phyloP scores from a whole-genome alignment of 2,888 invertebrate genomes.

The Microchrysa polita region DNA sequence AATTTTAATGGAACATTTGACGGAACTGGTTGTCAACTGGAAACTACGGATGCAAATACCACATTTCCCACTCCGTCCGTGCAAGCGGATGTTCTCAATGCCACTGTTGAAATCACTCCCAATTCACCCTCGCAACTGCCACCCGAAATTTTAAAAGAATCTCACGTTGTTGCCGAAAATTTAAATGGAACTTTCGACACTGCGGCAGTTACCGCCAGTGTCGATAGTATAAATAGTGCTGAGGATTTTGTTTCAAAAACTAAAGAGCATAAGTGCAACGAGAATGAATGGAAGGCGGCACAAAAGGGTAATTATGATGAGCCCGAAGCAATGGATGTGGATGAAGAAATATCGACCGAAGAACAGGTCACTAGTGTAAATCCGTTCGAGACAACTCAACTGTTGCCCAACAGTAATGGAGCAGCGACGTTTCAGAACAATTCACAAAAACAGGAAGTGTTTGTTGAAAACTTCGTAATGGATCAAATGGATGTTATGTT shows the following conservation, averaged over 20 bases:
- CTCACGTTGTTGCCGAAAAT: neutral
- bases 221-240: neutral
- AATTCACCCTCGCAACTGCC: too few relatives aligned
- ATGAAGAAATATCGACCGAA: neutral
- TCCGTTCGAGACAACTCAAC: neutral
- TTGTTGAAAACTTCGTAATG: slow-evolving; percentile 56
- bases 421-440: neutral
- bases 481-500: slow-evolving; percentile 57
- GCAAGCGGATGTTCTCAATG: too few relatives aligned
- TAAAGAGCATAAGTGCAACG: slow-evolving; percentile 23
- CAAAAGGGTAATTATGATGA: neutral
- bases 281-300: slow-evolving; percentile 26
- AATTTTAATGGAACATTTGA: too few relatives aligned
- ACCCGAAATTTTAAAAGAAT: too few relatives aligned
- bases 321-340: slow-evolving; percentile 58
- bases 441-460: slow-evolving; percentile 55
- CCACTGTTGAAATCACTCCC: too few relatives aligned
- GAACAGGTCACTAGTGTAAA: neutral
- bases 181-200: slow-evolving; percentile 21
- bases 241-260: neutral
- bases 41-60: too few relatives aligned
- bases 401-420: neutral
- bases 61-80: too few relatives aligned
- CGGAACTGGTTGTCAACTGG: too few relatives aligned
- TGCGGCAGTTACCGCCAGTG: neutral